A percentile compares a stretch with the other conserved stretches of the same genome.
Evolutionary conservation across 2,113 vertebrate genomes (phyloP).

Genomic region (Chinchilla lanigera): DNA sequence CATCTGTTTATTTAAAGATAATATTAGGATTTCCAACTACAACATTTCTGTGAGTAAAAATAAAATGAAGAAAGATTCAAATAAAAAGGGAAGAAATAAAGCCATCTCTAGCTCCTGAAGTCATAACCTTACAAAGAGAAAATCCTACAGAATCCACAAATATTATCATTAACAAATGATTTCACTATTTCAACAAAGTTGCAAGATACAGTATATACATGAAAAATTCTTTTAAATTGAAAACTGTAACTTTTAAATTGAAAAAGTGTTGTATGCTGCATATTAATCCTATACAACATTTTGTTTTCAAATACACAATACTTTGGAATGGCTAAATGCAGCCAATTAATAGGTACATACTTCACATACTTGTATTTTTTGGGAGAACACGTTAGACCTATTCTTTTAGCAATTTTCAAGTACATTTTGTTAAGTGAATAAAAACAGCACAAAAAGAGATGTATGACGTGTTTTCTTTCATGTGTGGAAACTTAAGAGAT

Average conservation of each 20-base stretch:
- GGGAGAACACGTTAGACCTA: neutral
- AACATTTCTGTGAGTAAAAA: neutral
- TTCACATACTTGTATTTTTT: neutral
- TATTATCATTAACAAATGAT: neutral
- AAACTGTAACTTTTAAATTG: neutral
- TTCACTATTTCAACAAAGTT: neutral
- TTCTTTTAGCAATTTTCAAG: neutral
- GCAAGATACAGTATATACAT: neutral
- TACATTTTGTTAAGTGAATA: neutral
- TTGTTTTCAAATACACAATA: neutral
- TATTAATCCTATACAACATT: neutral
- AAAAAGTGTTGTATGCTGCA: neutral
- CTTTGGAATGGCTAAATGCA: neutral
- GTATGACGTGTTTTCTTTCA: neutral
- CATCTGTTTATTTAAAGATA: neutral
- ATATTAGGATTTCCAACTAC: neutral
- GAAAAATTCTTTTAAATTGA: neutral
- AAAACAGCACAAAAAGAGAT: neutral
- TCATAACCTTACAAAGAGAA: neutral
- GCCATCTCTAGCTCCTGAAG: neutral
- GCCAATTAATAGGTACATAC: neutral
- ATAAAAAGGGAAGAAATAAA: conserved; percentile 1
- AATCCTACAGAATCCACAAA: neutral
- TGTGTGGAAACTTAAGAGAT: neutral
- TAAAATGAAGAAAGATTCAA: neutral